Conservation (phyloP, 2,888 invertebrate genomes). For the Chorisops tibialis region DNA sequence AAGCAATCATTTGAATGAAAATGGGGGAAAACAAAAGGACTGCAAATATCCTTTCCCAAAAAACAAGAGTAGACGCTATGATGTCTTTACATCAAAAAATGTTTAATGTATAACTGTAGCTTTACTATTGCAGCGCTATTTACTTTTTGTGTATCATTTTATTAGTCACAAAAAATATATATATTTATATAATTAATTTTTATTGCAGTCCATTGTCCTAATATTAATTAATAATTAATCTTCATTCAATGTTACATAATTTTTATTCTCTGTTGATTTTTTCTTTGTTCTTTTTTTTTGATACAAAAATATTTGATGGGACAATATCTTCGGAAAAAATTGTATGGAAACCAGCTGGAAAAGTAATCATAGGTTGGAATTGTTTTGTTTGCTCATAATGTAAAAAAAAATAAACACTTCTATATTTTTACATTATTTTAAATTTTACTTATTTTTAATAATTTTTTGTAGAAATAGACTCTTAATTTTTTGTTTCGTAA, state of each 20-base stretch:
- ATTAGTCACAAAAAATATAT: not conserved
- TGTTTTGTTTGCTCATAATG: constrained; percentile 4
- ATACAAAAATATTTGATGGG: constrained; percentile 5
- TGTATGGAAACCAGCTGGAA: constrained; percentile 46
- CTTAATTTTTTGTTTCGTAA: too few relatives aligned
- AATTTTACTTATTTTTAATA: too few relatives aligned
- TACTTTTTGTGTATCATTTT: constrained; percentile 4
- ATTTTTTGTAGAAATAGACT: too few relatives aligned
- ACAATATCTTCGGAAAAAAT: not conserved
- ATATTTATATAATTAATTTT: not conserved
- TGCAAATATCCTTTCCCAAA: too few relatives aligned
- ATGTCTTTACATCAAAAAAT: not conserved
- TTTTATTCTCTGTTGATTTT: not conserved
- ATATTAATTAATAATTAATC: not conserved
- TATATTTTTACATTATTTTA: too few relatives aligned
- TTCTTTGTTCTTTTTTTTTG: not conserved
- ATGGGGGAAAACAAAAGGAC: too few relatives aligned
- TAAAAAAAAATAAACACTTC: not conserved
- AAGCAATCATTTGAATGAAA: too few relatives aligned
- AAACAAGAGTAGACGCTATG: too few relatives aligned
- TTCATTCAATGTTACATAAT: not conserved
- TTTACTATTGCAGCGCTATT: too few relatives aligned
- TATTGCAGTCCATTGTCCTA: not conserved
- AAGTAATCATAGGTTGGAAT: constrained; percentile 57
- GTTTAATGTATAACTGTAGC: not conserved